A percentile compares a stretch with the other conserved stretches of the same genome.
Evolutionary conservation across 1,140 invertebrate species (phyloP).

Genomic region (Bombus cullumanus): DNA sequence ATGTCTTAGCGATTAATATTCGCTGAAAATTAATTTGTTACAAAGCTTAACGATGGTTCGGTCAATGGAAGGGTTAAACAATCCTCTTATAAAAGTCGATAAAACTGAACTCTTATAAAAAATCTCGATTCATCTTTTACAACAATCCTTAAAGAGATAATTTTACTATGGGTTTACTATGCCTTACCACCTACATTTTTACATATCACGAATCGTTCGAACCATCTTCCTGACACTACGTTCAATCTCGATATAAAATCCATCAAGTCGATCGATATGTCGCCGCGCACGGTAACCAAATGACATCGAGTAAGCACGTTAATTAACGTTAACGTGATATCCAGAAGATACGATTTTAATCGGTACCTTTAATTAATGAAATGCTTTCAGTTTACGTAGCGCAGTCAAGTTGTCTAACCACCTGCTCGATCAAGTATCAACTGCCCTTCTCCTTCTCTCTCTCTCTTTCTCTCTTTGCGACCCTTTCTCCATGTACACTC

Average conservation of each 20-base stretch:
- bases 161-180: no score
- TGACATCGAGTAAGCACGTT: neutral
- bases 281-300: neutral
- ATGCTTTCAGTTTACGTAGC: slow-evolving; percentile 34
- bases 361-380: slow-evolving; percentile 37
- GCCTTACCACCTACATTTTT: neutral
- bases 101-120: neutral
- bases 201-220: neutral
- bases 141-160: no score
- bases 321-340: slow-evolving; percentile 9
- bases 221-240: neutral
- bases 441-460: neutral
- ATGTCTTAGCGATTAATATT: no score
- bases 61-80: neutral
- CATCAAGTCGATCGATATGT: neutral
- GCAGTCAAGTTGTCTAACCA: slow-evolving; percentile 50
- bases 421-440: slow-evolving; percentile 42
- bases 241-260: neutral
- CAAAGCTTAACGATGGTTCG: no score
- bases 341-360: slow-evolving; percentile 36
- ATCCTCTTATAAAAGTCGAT: neutral
- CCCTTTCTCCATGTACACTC: neutral
- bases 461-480: no score
- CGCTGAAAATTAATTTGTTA: no score
- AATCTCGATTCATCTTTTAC: neutral